Conservation (phyloP, 2,888 invertebrate species). For the Cryptophagus acutangulus region DNA sequence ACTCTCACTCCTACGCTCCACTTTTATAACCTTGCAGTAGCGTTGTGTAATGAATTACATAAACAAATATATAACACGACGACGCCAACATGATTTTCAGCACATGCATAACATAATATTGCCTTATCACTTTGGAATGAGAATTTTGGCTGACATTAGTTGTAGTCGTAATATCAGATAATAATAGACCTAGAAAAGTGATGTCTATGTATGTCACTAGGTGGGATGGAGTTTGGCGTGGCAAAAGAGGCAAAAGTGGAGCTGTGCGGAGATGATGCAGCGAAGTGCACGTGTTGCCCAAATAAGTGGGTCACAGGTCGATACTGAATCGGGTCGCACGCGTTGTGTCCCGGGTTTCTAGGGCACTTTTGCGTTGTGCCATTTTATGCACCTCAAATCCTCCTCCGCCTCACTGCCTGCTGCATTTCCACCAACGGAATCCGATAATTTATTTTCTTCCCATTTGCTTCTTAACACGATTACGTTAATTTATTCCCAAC, state of each 20-base stretch:
- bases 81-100: slow-evolving; percentile 20
- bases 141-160: background rate
- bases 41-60: slow-evolving; percentile 19
- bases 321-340: slow-evolving; percentile 40
- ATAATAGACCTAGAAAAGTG: slow-evolving; percentile 2
- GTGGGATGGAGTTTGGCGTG: slow-evolving; percentile 13
- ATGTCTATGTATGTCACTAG: slow-evolving; percentile 2
- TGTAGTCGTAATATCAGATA: too few relatives aligned
- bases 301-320: slow-evolving; percentile 41
- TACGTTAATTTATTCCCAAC: slow-evolving; percentile 15
- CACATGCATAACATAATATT: background rate
- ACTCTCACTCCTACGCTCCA: slow-evolving; percentile 18
- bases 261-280: slow-evolving; percentile 13
- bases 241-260: slow-evolving; percentile 5
- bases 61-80: slow-evolving; percentile 20
- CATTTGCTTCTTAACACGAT: slow-evolving; percentile 11
- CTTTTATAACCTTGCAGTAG: slow-evolving; percentile 16
- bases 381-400: too few relatives aligned
- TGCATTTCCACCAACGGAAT: too few relatives aligned
- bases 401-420: too few relatives aligned
- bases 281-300: slow-evolving; percentile 37
- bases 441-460: background rate
- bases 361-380: slow-evolving; percentile 31
- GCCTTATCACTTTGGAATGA: background rate
- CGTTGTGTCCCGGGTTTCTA: slow-evolving; percentile 38